Evolutionary conservation across 2,113 vertebrate species (phyloP).

Genomic region (Nerophis ophidion): DNA sequence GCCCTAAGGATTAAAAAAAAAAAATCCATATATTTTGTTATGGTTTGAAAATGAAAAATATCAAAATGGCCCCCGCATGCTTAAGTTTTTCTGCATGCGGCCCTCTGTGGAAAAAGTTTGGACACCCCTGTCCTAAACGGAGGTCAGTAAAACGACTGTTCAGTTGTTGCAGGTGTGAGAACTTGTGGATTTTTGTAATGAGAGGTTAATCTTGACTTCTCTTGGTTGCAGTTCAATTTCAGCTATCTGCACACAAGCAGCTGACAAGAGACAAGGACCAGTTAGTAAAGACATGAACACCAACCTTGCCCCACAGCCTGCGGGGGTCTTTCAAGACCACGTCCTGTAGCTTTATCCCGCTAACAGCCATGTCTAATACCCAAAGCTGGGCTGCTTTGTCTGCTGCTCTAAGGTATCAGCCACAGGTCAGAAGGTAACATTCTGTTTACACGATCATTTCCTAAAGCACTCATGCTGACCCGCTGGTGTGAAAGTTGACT

Average conservation of each 20-base stretch:
- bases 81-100: no score
- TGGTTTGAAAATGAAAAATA: no score
- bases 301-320: conserved; percentile 37
- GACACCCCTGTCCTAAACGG: conserved; percentile 11
- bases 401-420: conserved; percentile 79
- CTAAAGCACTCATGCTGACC: conserved; percentile 86
- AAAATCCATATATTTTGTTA: no score
- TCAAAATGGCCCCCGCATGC: no score
- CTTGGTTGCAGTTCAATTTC: no score
- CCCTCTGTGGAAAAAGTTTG: no score
- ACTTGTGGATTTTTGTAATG: conserved; percentile 26
- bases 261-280: neutral
- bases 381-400: conserved; percentile 80
- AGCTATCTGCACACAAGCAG: neutral
- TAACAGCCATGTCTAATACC: conserved; percentile 93
- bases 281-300: neutral
- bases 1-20: no score
- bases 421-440: conserved; percentile 92
- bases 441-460: conserved; percentile 91
- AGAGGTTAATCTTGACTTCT: conserved; percentile 11
- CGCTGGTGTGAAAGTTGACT: conserved; percentile 85
- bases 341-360: conserved; percentile 77
- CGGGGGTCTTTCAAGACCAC: conserved; percentile 40
- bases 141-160: conserved; percentile 37
- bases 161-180: conserved; percentile 40